These are phyloP conservation scores for Zoanthus gigantus DNA, from an alignment of 92 coral and sea anemone species.

Conservation along the genomic window DNA sequence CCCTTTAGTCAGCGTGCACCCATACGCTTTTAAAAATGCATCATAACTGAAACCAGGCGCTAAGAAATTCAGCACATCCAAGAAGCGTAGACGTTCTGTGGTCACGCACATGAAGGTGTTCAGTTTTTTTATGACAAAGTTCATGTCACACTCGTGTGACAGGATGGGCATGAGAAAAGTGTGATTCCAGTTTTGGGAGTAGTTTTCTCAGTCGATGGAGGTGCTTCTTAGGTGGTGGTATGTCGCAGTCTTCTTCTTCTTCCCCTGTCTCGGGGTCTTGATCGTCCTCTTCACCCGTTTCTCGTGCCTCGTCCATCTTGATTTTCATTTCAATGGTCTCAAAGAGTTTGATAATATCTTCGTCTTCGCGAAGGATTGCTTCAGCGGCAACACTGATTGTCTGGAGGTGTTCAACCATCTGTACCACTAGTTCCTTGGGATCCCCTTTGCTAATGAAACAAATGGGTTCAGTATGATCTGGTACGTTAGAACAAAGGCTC, in stretches of 20 bases:
- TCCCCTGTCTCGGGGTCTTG: too few relatives aligned
- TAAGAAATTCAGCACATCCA: background rate
- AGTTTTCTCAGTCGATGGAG: too few relatives aligned
- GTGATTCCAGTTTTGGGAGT: too few relatives aligned
- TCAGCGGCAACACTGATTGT: conserved; percentile 1
- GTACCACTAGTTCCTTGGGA: background rate
- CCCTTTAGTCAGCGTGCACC: background rate
- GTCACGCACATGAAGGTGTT: background rate
- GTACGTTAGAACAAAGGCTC: conserved; percentile 2
- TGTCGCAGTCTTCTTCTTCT: too few relatives aligned
- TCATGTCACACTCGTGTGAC: too few relatives aligned
- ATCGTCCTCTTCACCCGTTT: too few relatives aligned
- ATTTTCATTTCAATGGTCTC: too few relatives aligned
- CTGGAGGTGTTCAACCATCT: conserved; percentile 15
- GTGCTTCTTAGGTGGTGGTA: too few relatives aligned
- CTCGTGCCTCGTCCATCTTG: too few relatives aligned
- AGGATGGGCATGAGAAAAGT: too few relatives aligned
- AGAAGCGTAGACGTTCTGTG: background rate
- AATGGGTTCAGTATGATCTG: background rate
- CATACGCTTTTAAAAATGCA: conserved; percentile 14
- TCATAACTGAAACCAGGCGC: conserved; percentile 20
- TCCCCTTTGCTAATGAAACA: background rate
- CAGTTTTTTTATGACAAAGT: too few relatives aligned
- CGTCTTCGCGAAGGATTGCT: background rate
- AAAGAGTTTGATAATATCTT: too few relatives aligned